Conservation (phyloP, 2,113 vertebrate species). For the Callopanchax toddi region DNA sequence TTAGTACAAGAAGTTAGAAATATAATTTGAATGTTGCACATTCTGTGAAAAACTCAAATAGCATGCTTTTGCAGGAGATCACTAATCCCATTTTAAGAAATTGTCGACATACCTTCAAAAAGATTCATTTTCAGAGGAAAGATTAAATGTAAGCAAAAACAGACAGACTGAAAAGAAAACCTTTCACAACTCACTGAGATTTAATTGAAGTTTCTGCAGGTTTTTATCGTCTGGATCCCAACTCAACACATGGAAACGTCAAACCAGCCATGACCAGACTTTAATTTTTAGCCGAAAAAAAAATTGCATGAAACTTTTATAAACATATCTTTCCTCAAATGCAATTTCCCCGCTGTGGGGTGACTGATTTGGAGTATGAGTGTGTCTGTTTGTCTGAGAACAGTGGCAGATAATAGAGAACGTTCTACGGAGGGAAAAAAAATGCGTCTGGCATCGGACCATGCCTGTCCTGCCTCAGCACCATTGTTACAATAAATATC, state of each 20-base stretch:
- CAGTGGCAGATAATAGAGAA: constrained; percentile 46
- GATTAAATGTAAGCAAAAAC: constrained; percentile 14
- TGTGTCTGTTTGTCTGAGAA: constrained; percentile 28
- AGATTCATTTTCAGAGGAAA: constrained; percentile 30
- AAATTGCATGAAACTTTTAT: constrained; percentile 35
- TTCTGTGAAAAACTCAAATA: too few species aligned
- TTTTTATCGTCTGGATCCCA: constrained; percentile 44
- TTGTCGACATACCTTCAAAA: constrained; percentile 7
- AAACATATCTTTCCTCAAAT: constrained; percentile 33
- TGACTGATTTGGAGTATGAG: constrained; percentile 34
- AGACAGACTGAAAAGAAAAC: constrained; percentile 13
- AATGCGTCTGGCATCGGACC: constrained; percentile 29
- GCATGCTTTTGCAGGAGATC: not conserved
- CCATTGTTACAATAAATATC: constrained; percentile 33
- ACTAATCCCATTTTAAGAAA: constrained; percentile 12
- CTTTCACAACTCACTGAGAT: constrained; percentile 53
- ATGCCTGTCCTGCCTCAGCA: constrained; percentile 21
- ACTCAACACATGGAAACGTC: constrained; percentile 30
- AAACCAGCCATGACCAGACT: not conserved
- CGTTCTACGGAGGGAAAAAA: constrained; percentile 38
- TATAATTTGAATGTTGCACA: not conserved
- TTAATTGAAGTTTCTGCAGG: constrained; percentile 51
- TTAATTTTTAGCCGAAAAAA: constrained; percentile 29
- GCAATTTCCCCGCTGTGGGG: constrained; percentile 65
- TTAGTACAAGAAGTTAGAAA: constrained; percentile 10